Base-by-base conservation (phyloP, 2,113 vertebrate genomes). In the Empidonax alnorum region DNA sequence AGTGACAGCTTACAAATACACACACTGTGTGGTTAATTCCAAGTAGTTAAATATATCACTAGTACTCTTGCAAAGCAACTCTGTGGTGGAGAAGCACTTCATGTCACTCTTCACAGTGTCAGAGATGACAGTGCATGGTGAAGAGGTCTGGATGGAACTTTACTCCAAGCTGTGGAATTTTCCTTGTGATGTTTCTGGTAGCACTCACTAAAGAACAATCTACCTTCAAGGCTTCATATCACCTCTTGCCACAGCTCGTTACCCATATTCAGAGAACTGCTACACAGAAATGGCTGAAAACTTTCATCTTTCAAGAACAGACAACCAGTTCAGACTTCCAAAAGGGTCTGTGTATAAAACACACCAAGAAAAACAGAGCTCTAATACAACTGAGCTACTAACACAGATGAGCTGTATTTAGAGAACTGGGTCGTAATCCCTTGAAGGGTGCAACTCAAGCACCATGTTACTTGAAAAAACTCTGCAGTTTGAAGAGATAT, bases 1-100 rank as follows among this genome's bases (percentile, higher is more conserved):
- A 95, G 22, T 68, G 81, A 95, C 80, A 91, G 55, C 44, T 92
- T 84, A 77, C 73, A 91, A 87, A 77, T 53, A 78, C 42, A 39
- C 1, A 3, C 56, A 68, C 49, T 82, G 65, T 47, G 55, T 30
- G 74, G 81, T 81, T 89, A 91, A 67, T 58, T 89, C 65, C 49
- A 78, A 78, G 84, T 67, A 87, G 69, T 81, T 87, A 89, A 84
- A 93, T 68, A 28, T 55, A 87, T 78, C 69, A 72, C 73, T 42
- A 65, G 41, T n/a, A 61, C 47, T 77, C 89, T 22, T 68, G 61
- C 61, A 89, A 93, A 91, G 95, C 56, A 93, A 11, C 39, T 71
- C 84, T 18, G 56, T 15, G 39, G 53, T 68, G 74, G 30, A 93
- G 61, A 84, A 81, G 39, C 68, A 74, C 73, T 80, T 90, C 61